Evolutionary conservation across 2,113 vertebrate species (phyloP), one percentile per base, ranked within the genome.

Genomic region (Carollia perspicillata): DNA sequence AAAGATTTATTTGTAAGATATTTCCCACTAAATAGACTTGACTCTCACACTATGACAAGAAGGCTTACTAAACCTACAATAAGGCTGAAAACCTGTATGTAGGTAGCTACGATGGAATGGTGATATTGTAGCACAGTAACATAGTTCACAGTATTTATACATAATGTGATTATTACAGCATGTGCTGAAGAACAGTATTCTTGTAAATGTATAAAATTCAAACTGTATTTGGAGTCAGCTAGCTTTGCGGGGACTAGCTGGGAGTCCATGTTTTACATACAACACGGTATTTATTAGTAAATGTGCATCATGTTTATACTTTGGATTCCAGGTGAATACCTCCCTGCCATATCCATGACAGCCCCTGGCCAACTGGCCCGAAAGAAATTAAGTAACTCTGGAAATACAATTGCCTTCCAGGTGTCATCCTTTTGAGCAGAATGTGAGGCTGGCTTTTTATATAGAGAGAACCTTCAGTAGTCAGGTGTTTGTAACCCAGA

Each of bases 261-360:
- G n/a, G 84, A 94, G 9, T 87, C 84, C 84, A 0, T 71, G 66
- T 91, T 85, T 90, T 93, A 78, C 53, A 84, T 68, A 88, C 79
- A 89, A 92, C 71, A 40, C 92, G n/a, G 47, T 74, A 63, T 89
- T 96, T 95, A 80, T 93, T 96, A 94, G 71, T n/a, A 95, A 93
- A 93, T 91, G 55, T 71, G 26, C 92, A 94, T 84, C 80, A 96
- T 23, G n/a, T 60, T 83, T 60, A 23, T 35, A 53, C 30, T 93
- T 80, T 74, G 37, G 30, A 81, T 87, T 94, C 84, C 77, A 93
- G 37, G 66, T 95, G 72, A 94, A 77, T 89, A 72, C 77, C n/a
- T 92, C 11, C 69, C 28, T 78, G 14, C 72, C 44, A 72, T 68
- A 63, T 58, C 33, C 47, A 35, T 90, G 86, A 63, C 80, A 84